A percentile compares a stretch with the other conserved stretches of the same genome.
These are phyloP conservation scores for Alosa alosa DNA, from an alignment of 2,113 vertebrate genomes.

Conservation along the genomic window DNA sequence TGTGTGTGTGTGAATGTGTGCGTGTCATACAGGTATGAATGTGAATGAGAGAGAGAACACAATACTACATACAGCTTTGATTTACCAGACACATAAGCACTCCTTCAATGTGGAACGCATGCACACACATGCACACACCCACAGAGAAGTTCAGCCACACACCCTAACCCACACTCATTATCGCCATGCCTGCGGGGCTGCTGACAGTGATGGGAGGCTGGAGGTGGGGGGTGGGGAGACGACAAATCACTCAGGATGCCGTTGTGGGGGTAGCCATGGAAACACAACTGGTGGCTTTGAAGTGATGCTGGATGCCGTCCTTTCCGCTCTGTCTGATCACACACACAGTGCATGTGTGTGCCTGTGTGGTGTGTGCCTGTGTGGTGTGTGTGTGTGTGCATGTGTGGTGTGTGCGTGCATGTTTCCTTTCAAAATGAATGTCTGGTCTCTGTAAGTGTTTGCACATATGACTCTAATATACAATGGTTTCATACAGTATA, in stretches of 20 bases:
- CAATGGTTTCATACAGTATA: no score
- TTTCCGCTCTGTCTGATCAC: no score
- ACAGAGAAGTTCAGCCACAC: not conserved
- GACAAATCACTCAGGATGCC: constrained; percentile 22
- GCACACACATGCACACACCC: constrained; percentile 17
- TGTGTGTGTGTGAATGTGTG: not conserved
- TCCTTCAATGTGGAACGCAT: not conserved
- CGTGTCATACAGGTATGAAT: not conserved
- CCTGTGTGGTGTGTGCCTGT: not conserved
- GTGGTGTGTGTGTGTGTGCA: not conserved
- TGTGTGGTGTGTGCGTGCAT: not conserved
- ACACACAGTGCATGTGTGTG: not conserved
- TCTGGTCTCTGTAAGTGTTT: not conserved
- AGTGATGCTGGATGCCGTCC: constrained; percentile 33
- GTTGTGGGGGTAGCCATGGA: constrained; percentile 57
- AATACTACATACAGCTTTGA: not conserved
- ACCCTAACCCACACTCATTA: constrained; percentile 27
- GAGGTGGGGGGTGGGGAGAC: constrained; percentile 16
- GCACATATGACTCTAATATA: not conserved
- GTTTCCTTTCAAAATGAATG: not conserved
- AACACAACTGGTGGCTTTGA: constrained; percentile 55
- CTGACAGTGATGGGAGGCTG: constrained; percentile 34
- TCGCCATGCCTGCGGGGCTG: constrained; percentile 33
- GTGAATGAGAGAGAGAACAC: not conserved
- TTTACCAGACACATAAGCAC: not conserved